Evolutionary conservation across 2,113 vertebrate species (phyloP).

Genomic region (Silurus asotus): DNA sequence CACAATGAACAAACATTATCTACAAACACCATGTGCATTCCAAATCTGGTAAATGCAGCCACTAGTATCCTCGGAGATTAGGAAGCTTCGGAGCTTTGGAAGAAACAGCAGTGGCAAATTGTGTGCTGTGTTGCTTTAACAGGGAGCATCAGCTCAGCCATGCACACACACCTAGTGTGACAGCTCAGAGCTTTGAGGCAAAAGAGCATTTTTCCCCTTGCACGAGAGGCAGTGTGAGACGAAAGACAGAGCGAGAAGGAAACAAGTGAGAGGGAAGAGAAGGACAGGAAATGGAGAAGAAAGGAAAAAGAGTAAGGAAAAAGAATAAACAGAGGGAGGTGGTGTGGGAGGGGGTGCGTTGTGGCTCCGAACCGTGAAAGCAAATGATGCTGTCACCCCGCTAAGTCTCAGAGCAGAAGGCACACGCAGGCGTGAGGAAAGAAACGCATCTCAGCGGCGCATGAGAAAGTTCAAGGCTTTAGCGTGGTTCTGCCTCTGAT

Average conservation of each 20-base stretch:
- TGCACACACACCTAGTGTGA: conserved; percentile 38
- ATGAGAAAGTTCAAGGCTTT: conserved; percentile 35
- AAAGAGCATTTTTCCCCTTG: conserved; percentile 34
- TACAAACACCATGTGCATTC: not conserved
- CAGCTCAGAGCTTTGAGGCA: conserved; percentile 48
- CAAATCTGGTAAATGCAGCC: conserved; percentile 25
- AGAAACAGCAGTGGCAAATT: conserved; percentile 22
- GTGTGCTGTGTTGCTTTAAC: conserved; percentile 34
- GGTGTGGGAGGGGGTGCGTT: conserved; percentile 22
- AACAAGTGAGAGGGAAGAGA: not conserved
- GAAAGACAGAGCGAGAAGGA: conserved; percentile 15
- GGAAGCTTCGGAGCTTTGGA: not conserved
- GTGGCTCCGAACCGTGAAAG: conserved; percentile 53
- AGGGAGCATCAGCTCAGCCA: conserved; percentile 17
- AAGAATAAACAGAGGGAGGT: conserved; percentile 3
- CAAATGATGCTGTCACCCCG: conserved; percentile 49
- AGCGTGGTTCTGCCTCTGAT: conserved; percentile 21
- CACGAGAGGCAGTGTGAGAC: not conserved
- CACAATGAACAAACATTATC: conserved; percentile 7
- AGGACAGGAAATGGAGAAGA: conserved; percentile 9
- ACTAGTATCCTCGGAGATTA: conserved; percentile 18
- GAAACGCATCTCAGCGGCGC: conserved; percentile 38
- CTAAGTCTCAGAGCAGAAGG: conserved; percentile 59
- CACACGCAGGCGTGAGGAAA: conserved; percentile 45
- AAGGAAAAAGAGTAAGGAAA: not conserved